Evolutionary conservation across 2,113 vertebrate species (phyloP).

Genomic region (Microcebus ravelobensis): DNA sequence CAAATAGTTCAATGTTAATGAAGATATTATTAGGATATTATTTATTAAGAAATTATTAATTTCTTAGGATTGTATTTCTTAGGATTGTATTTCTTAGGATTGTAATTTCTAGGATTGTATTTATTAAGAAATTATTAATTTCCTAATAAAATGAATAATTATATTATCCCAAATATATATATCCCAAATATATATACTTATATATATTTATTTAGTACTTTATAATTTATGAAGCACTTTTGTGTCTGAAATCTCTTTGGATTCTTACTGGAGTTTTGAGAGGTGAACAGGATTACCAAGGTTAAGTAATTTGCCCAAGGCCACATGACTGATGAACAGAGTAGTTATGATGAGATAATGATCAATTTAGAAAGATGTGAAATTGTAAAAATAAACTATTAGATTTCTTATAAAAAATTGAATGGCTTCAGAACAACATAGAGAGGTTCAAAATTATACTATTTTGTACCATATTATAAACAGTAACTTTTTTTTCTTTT

Average conservation of each 20-base stretch:
- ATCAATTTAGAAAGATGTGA: conserved; percentile 10
- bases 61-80: too few relatives aligned
- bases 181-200: not conserved
- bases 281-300: not conserved
- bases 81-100: too few relatives aligned
- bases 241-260: not conserved
- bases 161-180: not conserved
- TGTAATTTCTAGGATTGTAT: too few relatives aligned
- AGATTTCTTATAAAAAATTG: conserved; percentile 2
- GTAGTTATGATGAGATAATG: not conserved
- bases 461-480: not conserved
- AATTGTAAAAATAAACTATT: not conserved
- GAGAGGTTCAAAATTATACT: conserved; percentile 1
- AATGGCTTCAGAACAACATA: not conserved
- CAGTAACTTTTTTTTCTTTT: not conserved
- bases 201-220: not conserved
- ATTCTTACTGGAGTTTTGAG: not conserved
- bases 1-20: not conserved
- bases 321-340: not conserved
- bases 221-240: not conserved
- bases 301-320: not conserved
- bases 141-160: not conserved
- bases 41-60: not conserved
- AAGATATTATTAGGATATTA: not conserved
- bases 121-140: not conserved